Evolutionary conservation across 2,888 invertebrate species (phyloP).

Genomic region (Brenthis ino): DNA sequence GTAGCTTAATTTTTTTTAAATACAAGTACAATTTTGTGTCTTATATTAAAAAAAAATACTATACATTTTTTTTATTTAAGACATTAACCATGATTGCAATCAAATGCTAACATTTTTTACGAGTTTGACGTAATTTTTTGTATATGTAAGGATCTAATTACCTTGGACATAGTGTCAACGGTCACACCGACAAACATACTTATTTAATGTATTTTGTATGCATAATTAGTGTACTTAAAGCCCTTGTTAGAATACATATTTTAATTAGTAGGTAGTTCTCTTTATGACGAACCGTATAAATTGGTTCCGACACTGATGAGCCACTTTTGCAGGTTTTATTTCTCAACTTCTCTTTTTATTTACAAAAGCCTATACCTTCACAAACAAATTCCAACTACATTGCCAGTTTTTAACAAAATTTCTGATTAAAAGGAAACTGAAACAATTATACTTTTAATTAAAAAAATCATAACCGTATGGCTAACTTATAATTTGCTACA

Average conservation of each 20-base stretch:
- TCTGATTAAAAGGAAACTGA: conserved; percentile 3
- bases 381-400: background rate
- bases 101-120: no score
- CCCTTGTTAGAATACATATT: background rate
- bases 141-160: no score
- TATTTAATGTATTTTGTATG: no score
- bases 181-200: no score
- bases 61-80: no score
- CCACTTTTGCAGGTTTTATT: background rate
- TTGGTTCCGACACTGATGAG: background rate
- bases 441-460: conserved; percentile 13
- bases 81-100: no score
- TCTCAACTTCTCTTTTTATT: background rate
- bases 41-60: no score
- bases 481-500: conserved; percentile 2
- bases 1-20: no score
- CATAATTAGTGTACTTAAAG: no score
- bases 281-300: background rate
- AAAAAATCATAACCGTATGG: background rate
- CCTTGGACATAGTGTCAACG: no score
- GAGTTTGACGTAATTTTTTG: no score
- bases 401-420: conserved; percentile 8
- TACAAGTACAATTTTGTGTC: no score
- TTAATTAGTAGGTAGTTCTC: background rate
- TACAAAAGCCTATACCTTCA: conserved; percentile 1